Evolutionary conservation across 2,888 invertebrate species (phyloP), one percentile per base, ranked within the genome.

Genomic region (Sinopyrophorus schimmeli): DNA sequence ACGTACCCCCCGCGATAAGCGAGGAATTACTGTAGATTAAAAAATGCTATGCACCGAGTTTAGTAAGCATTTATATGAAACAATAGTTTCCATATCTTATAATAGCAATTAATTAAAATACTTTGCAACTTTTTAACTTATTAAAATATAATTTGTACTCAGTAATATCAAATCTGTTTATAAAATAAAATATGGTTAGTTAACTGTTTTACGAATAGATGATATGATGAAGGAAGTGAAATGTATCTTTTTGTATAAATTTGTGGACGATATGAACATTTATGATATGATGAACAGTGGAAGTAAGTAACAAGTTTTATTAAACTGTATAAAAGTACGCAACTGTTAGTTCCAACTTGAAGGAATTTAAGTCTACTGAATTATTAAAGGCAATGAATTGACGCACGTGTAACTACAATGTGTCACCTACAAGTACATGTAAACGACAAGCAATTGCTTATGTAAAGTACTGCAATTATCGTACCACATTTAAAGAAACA

Each of bases 341-440:
- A 28, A 44, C 21, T 27, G 11, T 44, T 21, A 31, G 17, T 23
- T 21, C 10, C 20, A 32, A 32, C 21, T 21, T 20, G 27, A 17
- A 30, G 12, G 26, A 31, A 37, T 16, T 30, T 31, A 23, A 16
- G 16, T 17, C 15, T 12, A 28, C 2, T 12, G 23, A 23, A 21
- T 21, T 27, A 20, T 34, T 32, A 32, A 40, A 40, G 47, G 47
- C 47, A 39, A 40, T 47, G 34, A 47, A 47, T 47, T 47, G 47
- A 47, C 47, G 39, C 32, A 40, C 5, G 43, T 43, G 34, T 43
- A 23, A 32, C 9, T 11, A 32, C 20, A 26, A 38, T 38, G 15
- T 24, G 15, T 35, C 10, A 7, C 10, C 37, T 46, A 38, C 15
- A 23, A 23, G 39, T 14, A 38, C 24, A 9, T 23, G 31, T 2